Conservation (phyloP, 2,113 vertebrate genomes). For the Peromyscus polionotus region DNA sequence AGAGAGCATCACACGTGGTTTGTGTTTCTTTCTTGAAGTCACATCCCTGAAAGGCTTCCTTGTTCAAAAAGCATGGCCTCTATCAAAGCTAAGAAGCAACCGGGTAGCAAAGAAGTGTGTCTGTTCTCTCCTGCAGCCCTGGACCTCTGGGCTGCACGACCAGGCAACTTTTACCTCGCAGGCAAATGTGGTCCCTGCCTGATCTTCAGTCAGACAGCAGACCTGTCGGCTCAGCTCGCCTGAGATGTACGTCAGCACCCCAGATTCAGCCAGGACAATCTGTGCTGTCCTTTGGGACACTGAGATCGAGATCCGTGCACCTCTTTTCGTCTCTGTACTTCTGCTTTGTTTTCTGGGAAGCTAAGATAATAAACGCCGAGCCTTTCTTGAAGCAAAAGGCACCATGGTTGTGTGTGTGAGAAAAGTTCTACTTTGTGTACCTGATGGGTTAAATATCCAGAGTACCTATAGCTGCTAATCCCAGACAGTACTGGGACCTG, state of each 20-base stretch:
- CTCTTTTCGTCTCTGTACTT: conserved; percentile 37
- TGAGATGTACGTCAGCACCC: not conserved
- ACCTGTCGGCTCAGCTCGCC: not conserved
- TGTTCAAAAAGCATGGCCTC: not conserved
- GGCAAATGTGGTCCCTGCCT: not conserved
- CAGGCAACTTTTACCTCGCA: not conserved
- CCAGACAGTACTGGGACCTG: not conserved
- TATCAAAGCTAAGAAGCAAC: not conserved
- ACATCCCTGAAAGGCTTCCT: conserved; percentile 15
- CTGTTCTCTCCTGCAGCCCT: not conserved
- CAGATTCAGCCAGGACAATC: conserved; percentile 27
- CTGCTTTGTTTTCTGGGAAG: conserved; percentile 18
- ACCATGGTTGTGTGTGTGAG: not conserved
- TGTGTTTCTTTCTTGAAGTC: not conserved
- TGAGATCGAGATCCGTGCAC: conserved; percentile 39
- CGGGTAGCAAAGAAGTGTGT: not conserved
- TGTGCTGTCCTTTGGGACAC: conserved; percentile 52
- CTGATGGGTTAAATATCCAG: not conserved
- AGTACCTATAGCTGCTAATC: not conserved
- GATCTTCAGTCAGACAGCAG: conserved; percentile 3
- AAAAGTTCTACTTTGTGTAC: not conserved
- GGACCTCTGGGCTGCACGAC: not conserved
- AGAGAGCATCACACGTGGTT: not conserved
- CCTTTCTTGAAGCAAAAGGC: conserved; percentile 39
- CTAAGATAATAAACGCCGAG: conserved; percentile 50